Evolutionary conservation across 30 jellyfish, hydroid and myxozoan species (phyloP).

Genomic region (Aurelia sp.): DNA sequence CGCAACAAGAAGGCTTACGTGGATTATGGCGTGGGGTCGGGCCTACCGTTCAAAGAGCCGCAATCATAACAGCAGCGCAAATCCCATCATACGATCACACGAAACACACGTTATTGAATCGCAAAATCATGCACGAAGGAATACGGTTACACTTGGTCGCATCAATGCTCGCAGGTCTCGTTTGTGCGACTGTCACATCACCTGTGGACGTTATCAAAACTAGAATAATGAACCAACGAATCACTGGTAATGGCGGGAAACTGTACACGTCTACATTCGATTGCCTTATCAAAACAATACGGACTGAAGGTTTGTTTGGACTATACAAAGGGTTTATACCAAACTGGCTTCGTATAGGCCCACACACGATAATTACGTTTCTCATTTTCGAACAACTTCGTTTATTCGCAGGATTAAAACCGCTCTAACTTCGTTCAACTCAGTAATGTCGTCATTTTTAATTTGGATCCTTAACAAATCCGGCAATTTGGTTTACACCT

Average conservation of each 20-base stretch:
- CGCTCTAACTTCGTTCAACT: constrained; percentile 28
- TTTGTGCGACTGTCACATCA: constrained; percentile 87
- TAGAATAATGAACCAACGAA: constrained; percentile 79
- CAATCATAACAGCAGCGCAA: constrained; percentile 85
- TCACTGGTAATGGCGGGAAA: constrained; percentile 6
- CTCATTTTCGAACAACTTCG: constrained; percentile 85
- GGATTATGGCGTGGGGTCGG: constrained; percentile 93
- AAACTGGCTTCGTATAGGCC: constrained; percentile 92
- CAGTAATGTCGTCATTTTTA: too few relatives aligned
- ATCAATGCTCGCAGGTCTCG: constrained; percentile 87
- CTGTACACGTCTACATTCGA: constrained; percentile 70
- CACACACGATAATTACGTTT: constrained; percentile 84
- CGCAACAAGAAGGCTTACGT: constrained; percentile 61
- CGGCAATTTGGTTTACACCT: too few relatives aligned
- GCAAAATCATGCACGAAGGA: constrained; percentile 78
- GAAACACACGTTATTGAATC: constrained; percentile 60
- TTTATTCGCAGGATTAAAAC: constrained; percentile 69
- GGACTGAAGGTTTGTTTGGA: constrained; percentile 78
- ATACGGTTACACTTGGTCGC: constrained; percentile 71
- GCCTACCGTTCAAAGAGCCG: constrained; percentile 89
- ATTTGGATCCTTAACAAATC: too few relatives aligned
- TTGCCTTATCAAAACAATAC: constrained; percentile 46
- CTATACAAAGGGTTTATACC: constrained; percentile 88
- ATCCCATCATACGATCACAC: constrained; percentile 91
- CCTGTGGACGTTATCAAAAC: constrained; percentile 95